A percentile compares a stretch with the other conserved stretches of the same genome.
Conservation (phyloP, 2,797 vertebrate species). For the Artibeus lituratus region DNA sequence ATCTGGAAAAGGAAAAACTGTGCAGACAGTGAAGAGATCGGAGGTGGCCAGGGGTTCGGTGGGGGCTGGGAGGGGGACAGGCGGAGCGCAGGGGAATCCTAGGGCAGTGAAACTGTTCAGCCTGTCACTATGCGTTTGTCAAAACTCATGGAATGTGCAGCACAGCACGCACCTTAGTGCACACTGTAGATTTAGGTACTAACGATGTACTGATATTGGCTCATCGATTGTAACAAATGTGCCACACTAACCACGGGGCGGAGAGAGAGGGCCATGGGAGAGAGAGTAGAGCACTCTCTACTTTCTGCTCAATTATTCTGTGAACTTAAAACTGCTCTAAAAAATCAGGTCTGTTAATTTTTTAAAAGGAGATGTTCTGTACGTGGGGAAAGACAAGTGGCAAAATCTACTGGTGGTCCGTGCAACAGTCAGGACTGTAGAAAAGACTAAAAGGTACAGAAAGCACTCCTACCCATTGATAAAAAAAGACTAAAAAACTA, state of each 20-base stretch:
- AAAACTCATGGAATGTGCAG: neutral
- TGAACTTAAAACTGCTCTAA: neutral
- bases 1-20: neutral
- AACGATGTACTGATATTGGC: neutral
- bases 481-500: neutral
- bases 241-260: accelerated
- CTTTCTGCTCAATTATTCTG: neutral
- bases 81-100: no score
- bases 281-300: neutral
- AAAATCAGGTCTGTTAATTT: neutral
- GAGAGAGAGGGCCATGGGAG: accelerated
- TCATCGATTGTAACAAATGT: neutral
- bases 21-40: neutral
- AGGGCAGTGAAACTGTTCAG: neutral
- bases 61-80: accelerated
- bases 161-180: neutral
- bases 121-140: neutral
- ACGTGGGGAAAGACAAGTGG: neutral
- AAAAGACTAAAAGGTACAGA: neutral
- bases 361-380: neutral
- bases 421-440: neutral
- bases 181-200: neutral
- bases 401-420: neutral
- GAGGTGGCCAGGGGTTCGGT: neutral
- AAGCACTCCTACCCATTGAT: neutral